These are phyloP conservation scores for Elephantulus edwardii DNA, from an alignment of 2,113 vertebrate genomes.

Conservation along the genomic window DNA sequence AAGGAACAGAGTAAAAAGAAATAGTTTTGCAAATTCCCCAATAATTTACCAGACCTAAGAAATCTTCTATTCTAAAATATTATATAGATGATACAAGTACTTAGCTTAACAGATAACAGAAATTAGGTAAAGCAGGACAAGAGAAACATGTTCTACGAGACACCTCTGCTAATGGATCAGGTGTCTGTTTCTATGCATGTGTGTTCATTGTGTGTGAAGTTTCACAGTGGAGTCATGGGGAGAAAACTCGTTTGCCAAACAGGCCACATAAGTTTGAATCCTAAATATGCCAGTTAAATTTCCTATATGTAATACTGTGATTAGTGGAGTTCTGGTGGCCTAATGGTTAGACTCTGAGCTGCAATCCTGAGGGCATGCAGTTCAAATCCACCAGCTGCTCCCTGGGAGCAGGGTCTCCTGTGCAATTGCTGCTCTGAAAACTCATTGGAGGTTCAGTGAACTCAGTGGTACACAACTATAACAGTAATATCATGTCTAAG, in stretches of 20 bases:
- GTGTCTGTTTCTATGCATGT: accelerated
- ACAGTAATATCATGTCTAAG: no score
- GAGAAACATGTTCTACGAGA: accelerated
- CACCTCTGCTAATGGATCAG: neutral
- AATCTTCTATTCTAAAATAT: neutral
- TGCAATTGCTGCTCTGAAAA: no score
- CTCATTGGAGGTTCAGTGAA: no score
- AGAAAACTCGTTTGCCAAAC: accelerated
- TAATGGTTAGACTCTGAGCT: no score
- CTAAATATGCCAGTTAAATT: accelerated
- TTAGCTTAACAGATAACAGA: accelerated
- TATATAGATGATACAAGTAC: accelerated
- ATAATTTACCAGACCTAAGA: neutral
- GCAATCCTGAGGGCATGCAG: no score
- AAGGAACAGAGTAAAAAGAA: accelerated
- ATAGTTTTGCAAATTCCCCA: neutral
- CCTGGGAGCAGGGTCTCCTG: no score
- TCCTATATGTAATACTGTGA: neutral
- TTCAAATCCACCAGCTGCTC: no score
- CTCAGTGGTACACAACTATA: no score
- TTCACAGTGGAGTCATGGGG: accelerated
- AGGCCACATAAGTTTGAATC: neutral
- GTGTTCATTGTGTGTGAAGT: no score
- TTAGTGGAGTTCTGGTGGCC: no score
- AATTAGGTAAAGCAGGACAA: neutral